Conservation (phyloP, 2,113 vertebrate genomes). For the Caranx ignobilis region DNA sequence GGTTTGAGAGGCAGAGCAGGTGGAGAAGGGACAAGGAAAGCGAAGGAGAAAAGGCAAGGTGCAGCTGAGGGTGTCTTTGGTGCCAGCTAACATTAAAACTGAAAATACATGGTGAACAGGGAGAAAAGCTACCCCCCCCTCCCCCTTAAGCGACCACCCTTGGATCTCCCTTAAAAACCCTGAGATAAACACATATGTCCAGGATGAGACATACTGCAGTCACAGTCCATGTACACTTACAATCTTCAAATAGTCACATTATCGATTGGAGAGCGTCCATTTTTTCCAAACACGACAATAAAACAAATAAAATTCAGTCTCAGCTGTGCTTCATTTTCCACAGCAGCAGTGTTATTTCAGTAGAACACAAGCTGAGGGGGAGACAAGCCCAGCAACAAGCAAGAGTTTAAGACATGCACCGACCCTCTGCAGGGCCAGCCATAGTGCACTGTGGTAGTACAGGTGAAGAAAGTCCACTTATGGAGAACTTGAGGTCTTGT, state of each 20-base stretch:
- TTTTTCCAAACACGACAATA: conserved; percentile 41
- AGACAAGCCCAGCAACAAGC: conserved; percentile 32
- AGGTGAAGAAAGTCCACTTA: conserved; percentile 22
- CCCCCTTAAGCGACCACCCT: conserved; percentile 24
- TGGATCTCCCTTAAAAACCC: conserved; percentile 75
- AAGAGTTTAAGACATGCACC: conserved; percentile 12
- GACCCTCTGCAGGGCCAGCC: conserved; percentile 32
- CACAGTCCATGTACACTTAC: conserved; percentile 67
- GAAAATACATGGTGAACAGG: conserved; percentile 44
- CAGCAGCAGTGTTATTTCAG: conserved; percentile 42
- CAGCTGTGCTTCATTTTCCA: conserved; percentile 28
- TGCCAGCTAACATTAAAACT: conserved; percentile 55
- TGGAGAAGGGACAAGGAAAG: conserved; percentile 25
- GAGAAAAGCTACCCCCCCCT: conserved; percentile 38
- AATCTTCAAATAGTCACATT: conserved; percentile 67
- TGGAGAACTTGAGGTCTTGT: conserved; percentile 14
- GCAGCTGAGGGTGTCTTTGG: conserved; percentile 72
- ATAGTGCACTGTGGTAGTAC: conserved; percentile 33
- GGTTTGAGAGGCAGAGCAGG: conserved; percentile 41
- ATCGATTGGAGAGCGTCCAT: conserved; percentile 29
- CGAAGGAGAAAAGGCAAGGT: conserved; percentile 39
- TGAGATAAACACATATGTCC: conserved; percentile 79
- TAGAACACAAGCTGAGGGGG: conserved; percentile 32
- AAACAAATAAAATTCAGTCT: conserved; percentile 32
- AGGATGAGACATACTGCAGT: conserved; percentile 48